Conservation (phyloP, 64 coral and sea anemone genomes). For the Pachyseris speciosa region DNA sequence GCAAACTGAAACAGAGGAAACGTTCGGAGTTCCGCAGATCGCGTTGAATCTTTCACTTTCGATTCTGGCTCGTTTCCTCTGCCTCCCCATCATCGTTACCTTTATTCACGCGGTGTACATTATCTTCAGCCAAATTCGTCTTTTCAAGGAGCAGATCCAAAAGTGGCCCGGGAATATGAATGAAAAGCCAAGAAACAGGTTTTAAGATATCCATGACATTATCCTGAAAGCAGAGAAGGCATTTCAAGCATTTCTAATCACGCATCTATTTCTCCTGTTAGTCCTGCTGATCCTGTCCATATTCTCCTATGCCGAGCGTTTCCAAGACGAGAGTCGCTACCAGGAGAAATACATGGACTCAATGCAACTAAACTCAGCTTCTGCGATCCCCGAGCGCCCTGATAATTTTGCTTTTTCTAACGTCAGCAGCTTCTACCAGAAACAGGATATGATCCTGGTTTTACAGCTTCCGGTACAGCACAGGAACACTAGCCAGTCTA, state of each 20-base stretch:
- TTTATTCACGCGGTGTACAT: constrained; percentile 59
- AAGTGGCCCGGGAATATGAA: constrained; percentile 39
- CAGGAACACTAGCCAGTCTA: not conserved
- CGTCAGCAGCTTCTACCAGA: not conserved
- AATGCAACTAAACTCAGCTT: not conserved
- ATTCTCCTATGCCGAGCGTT: constrained; percentile 65
- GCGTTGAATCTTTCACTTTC: not conserved
- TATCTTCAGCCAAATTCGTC: constrained; percentile 65
- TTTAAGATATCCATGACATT: constrained; percentile 50
- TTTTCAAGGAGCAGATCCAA: constrained; percentile 65
- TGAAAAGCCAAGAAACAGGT: constrained; percentile 33
- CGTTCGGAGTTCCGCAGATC: constrained; percentile 4
- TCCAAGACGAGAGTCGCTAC: constrained; percentile 51
- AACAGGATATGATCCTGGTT: not conserved
- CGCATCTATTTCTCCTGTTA: constrained; percentile 51
- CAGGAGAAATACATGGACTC: not conserved
- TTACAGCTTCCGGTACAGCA: not conserved
- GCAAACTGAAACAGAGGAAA: not conserved
- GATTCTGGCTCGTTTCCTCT: not conserved
- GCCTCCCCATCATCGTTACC: constrained; percentile 58
- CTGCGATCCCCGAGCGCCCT: not conserved
- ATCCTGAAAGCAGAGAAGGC: constrained; percentile 49
- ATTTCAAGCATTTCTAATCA: constrained; percentile 57
- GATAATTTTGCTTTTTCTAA: not conserved
- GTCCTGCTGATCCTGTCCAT: constrained; percentile 51